Percentiles rank a stretch among this genome's conserved stretches.
phyloP scores from a whole-genome alignment of 2,888 invertebrate species.

The Graphium colonna region DNA sequence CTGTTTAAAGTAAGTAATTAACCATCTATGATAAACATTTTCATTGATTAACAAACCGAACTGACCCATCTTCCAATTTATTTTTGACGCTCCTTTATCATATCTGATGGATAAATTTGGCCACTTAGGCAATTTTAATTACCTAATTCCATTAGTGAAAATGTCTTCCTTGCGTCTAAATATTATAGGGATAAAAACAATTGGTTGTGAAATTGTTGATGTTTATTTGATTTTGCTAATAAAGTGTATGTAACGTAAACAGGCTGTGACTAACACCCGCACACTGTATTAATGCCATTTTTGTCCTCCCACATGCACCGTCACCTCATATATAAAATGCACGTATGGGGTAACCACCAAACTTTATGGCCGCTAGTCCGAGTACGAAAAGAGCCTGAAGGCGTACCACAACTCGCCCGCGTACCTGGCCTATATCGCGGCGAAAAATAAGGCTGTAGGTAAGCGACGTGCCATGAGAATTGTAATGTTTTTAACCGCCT shows the following conservation, averaged over 20 bases:
- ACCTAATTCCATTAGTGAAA: too few species aligned
- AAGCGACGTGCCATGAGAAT: slow-evolving; percentile 46
- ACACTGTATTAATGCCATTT: slow-evolving; percentile 50
- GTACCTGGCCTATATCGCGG: slow-evolving; percentile 94
- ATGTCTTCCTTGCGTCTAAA: too few species aligned
- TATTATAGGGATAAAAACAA: too few species aligned
- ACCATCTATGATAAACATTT: too few species aligned
- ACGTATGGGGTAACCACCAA: slow-evolving; percentile 35
- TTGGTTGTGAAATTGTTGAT: too few species aligned
- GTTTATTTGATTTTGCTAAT: slow-evolving; percentile 18
- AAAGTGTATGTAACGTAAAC: neutral
- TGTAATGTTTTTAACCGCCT: too few species aligned
- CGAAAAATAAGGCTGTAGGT: slow-evolving; percentile 94
- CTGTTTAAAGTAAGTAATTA: too few species aligned
- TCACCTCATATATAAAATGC: slow-evolving; percentile 54
- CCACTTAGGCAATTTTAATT: too few species aligned
- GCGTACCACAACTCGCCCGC: slow-evolving; percentile 97
- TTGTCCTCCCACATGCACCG: slow-evolving; percentile 63
- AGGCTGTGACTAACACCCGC: slow-evolving; percentile 62
- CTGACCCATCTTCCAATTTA: too few species aligned
- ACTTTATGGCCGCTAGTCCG: slow-evolving; percentile 75
- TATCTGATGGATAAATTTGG: too few species aligned
- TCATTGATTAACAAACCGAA: too few species aligned
- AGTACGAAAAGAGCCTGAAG: slow-evolving; percentile 96
- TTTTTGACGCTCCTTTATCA: too few species aligned